Evolutionary conservation across 2,113 vertebrate species (phyloP), one percentile per base, ranked within the genome.

Genomic region (Gasterosteus aculeatus): DNA sequence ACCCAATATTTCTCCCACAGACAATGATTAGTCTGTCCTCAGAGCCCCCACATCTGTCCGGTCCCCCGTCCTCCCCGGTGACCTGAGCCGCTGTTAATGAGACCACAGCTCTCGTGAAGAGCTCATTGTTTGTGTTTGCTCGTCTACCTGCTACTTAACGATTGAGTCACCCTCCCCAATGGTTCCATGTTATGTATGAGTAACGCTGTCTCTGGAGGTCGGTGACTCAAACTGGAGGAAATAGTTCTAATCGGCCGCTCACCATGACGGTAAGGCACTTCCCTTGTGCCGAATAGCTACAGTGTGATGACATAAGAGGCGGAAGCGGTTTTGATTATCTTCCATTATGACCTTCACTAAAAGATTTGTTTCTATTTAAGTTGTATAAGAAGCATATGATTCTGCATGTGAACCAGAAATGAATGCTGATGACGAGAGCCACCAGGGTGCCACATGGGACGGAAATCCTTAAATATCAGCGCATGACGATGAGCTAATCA

Each of bases 181-280:
- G 77, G 78, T 46, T 60, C 46, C 33, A 44, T 64, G 41, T 42
- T 7, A 42, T 42, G 68, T 41, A 54, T 82, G 85, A 87, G 69
- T 78, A n/a, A 86, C 49, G 4, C 66, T 10, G 63, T 44, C 35
- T 63, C 38, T 29, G n/a, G 78, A 54, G 75, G 61, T 18, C 22
- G 82, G 73, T 88, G 88, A 92, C 71, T 93, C 86, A 89, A 1
- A 54, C 61, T 38, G 31, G 39, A 82, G 84, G 88, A 90, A 88
- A 80, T 59, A 4, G 49, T 10, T 51, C 29, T 69, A 63, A 88
- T 85, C 78, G 78, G 42, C 59, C 44, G 11, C 44, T 0, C 35
- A 4, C 11, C 31, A 12, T 67, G 39, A 35, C 33, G 14, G 16
- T 41, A 42, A 72, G 73, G 35, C 39, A 18, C 77, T 73, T 82